Conservation (phyloP, 2,113 vertebrate genomes). For the Holacanthus passer region DNA sequence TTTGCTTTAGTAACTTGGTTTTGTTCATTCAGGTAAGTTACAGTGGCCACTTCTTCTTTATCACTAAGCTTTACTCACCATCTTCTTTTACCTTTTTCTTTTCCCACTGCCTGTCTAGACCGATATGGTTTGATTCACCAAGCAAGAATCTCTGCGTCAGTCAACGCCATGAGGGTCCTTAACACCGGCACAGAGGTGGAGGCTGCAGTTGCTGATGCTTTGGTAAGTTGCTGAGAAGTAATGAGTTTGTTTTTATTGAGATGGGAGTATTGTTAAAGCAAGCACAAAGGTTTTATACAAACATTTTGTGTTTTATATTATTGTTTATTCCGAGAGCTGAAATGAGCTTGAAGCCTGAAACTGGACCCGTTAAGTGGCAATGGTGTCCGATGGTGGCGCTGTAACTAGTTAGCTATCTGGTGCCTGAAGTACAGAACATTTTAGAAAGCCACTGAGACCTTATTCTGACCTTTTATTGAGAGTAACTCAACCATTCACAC, state of each 20-base stretch:
- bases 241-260: not conserved
- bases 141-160: slow-evolving; percentile 93
- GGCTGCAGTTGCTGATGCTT: slow-evolving; percentile 95
- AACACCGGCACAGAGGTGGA: slow-evolving; percentile 98
- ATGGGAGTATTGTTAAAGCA: not conserved
- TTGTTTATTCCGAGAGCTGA: too few relatives aligned
- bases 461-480: not conserved
- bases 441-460: too few relatives aligned
- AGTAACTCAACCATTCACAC: not conserved
- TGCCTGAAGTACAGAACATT: too few relatives aligned
- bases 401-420: too few relatives aligned
- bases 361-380: too few relatives aligned
- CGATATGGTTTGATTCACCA: slow-evolving; percentile 96
- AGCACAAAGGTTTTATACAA: not conserved
- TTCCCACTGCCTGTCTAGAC: slow-evolving; percentile 84
- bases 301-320: too few relatives aligned
- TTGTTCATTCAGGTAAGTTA: slow-evolving; percentile 51
- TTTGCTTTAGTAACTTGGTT: not conserved
- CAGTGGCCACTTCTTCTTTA: not conserved
- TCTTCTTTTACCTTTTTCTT: not conserved
- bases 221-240: slow-evolving; percentile 87
- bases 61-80: not conserved
- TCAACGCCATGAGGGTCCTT: slow-evolving; percentile 95
- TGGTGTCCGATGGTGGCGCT: too few relatives aligned
- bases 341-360: too few relatives aligned